Evolutionary conservation across 2,797 vertebrate species (phyloP), one percentile per base, ranked within the genome.

Genomic region (Chromobotia macracanthus): DNA sequence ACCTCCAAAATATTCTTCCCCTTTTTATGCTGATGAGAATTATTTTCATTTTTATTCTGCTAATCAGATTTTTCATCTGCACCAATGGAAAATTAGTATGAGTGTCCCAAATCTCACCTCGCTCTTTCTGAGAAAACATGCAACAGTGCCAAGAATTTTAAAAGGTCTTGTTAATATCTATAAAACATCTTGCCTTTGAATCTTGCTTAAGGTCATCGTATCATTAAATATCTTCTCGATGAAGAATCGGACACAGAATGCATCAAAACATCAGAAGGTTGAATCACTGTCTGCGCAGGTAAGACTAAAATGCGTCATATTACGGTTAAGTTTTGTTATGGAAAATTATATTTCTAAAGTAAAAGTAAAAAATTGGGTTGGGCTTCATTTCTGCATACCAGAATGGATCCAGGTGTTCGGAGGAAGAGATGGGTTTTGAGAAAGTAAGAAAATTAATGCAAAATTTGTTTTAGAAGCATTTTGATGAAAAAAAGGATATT

Each of bases 21-120:
- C 73, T 81, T 87, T 84, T 87, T 80, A 87, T 87, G 84, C 82
- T 83, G 79, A 72, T 78, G 77, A 83, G 80, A 80, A 82, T 78
- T 55, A 79, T 79, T 82, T 82, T 28, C 55, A 65, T 76, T 84
- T 82, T 56, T 76, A 73, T 83, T 77, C 80, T 61, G 80, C 82
- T 84, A 79, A 81, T 86, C 84, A 5, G 75, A 81, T 80, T 84
- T 82, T 75, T 80, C 82, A 83, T 85, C 82, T 71, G 64, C 31
- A 13, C 72, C 56, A 55, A 75, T 60, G 73, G 74, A 80, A 82
- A 84, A 86, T 86, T 72, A 75, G 82, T 75, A 75, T 80, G 69
- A 79, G 53, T 70, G 84, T 65, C 75, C 74, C 10, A 74, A 53
- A 77, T 72, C 73, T 50, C 76, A 80, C 70, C 69, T 70, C 73